These are phyloP conservation scores for Serrognathus titanus DNA, from an alignment of 2,888 invertebrate genomes.

Conservation along the genomic window DNA sequence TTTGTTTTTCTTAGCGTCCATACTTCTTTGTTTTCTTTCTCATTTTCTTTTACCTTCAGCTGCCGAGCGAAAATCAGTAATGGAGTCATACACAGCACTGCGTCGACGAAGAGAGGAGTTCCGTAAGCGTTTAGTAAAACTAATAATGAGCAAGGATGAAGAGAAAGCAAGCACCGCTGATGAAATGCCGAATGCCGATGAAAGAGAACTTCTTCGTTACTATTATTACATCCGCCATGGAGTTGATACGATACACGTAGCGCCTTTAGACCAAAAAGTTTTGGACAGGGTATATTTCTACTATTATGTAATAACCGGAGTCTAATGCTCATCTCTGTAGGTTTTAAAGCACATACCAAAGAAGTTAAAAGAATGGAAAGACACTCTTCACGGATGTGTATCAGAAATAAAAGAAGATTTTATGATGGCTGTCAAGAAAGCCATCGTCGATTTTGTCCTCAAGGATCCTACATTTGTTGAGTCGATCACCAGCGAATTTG, in stretches of 20 bases:
- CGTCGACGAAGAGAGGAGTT: constrained; percentile 78
- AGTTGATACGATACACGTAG: constrained; percentile 85
- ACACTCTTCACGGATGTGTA: constrained; percentile 59
- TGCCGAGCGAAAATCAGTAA: constrained; percentile 38
- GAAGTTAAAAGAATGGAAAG: constrained; percentile 61
- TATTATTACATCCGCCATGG: constrained; percentile 89
- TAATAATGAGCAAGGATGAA: constrained; percentile 62
- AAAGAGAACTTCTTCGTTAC: constrained; percentile 73
- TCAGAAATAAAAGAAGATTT: constrained; percentile 84
- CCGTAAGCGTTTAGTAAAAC: constrained; percentile 70
- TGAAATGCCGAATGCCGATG: constrained; percentile 59
- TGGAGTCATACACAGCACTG: constrained; percentile 65
- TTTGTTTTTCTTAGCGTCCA: too few relatives aligned
- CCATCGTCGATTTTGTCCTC: constrained; percentile 87
- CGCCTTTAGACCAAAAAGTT: constrained; percentile 74
- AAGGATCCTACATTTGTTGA: constrained; percentile 67
- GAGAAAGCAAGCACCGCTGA: constrained; percentile 49
- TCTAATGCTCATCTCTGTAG: constrained; percentile 40
- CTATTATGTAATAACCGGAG: not conserved
- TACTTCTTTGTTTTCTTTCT: not conserved
- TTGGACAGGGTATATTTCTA: constrained; percentile 55
- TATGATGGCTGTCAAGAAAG: constrained; percentile 83
- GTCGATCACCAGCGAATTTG: constrained; percentile 51
- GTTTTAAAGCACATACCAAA: constrained; percentile 64
- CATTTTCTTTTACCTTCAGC: constrained; percentile 41